Evolutionary conservation across 2,113 vertebrate species (phyloP), one percentile per base, ranked within the genome.

Genomic region (Scolopax mira): DNA sequence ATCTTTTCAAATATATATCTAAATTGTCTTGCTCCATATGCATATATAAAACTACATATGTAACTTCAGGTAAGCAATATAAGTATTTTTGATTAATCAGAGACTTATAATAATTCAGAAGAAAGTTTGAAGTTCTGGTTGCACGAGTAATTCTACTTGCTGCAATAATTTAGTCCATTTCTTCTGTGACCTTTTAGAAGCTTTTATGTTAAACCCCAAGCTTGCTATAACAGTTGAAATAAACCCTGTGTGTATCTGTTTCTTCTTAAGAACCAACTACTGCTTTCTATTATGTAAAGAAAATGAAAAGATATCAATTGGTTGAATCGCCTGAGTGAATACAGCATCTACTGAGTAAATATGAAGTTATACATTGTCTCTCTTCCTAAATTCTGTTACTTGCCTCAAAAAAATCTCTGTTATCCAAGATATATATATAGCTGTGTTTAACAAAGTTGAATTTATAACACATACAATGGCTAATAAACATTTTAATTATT

Each of bases 401-500:
- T 60, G 74, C 15, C 13, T 75, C 90, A 96, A 93, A 91, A 65
- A 70, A 31, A 52, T 18, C 37, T 90, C 55, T 37, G 33, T 84
- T 90, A 69, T 28, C 31, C 3, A 4, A 57, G 13, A 69, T 10
- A 54, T 10, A 88, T 14, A 85, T 19, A 30, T 3, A 65, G 42
- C 33, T 15, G 17, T 41, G 10, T 75, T 82, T 74, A 91, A 80
- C 30, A 28, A 81, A 87, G 73, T 25, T 86, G 44, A n/a, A 84
- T 86, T 78, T 93, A 10, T 85, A 95, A 93, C 54, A 60, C 18
- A 82, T 94, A 70, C 19, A 70, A 54, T 51, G 16, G 58, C 61
- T 93, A 93, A 92, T 86, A 93, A 94, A 82, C 65, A 74, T 96
- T 98, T 97, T 95, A 97, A 97, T 93, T 97, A 97, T 93, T 93